These are phyloP conservation scores for Sceloporus undulatus DNA, from an alignment of 2,113 vertebrate genomes.

Conservation along the genomic window DNA sequence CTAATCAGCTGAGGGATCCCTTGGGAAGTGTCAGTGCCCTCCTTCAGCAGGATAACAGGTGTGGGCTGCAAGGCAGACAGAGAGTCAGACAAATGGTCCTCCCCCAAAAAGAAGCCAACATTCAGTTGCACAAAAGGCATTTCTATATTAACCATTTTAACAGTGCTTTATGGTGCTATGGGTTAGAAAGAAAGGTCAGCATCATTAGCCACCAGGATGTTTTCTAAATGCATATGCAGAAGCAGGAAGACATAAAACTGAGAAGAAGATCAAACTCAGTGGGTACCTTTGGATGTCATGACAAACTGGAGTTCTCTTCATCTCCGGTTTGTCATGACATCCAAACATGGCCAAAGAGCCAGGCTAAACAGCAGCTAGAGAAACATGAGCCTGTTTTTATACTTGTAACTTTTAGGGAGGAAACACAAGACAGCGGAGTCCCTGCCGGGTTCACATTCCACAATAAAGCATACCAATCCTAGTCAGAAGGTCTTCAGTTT, in stretches of 20 bases:
- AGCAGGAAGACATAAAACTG: background rate
- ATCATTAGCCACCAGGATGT: background rate
- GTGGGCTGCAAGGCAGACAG: conserved; percentile 81
- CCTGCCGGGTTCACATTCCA: too few relatives aligned
- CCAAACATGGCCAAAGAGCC: too few relatives aligned
- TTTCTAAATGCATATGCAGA: background rate
- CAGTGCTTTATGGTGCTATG: too few relatives aligned
- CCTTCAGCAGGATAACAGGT: conserved; percentile 95
- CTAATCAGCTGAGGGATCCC: conserved; percentile 95
- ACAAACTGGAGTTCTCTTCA: too few relatives aligned
- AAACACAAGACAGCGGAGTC: too few relatives aligned
- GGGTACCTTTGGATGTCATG: too few relatives aligned
- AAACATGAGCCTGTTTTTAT: too few relatives aligned
- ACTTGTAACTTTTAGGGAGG: too few relatives aligned
- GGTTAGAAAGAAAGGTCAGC: background rate
- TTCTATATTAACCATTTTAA: background rate
- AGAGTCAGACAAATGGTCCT: accelerated
- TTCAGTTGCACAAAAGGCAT: accelerated
- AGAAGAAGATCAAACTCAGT: background rate
- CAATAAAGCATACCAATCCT: too few relatives aligned
- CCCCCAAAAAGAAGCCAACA: accelerated
- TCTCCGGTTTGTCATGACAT: too few relatives aligned
- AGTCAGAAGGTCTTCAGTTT: too few relatives aligned
- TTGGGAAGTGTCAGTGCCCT: conserved; percentile 96
- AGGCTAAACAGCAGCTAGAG: too few relatives aligned